Evolutionary conservation across 2,888 invertebrate genomes (phyloP).

Genomic region (Folsomia candida): DNA sequence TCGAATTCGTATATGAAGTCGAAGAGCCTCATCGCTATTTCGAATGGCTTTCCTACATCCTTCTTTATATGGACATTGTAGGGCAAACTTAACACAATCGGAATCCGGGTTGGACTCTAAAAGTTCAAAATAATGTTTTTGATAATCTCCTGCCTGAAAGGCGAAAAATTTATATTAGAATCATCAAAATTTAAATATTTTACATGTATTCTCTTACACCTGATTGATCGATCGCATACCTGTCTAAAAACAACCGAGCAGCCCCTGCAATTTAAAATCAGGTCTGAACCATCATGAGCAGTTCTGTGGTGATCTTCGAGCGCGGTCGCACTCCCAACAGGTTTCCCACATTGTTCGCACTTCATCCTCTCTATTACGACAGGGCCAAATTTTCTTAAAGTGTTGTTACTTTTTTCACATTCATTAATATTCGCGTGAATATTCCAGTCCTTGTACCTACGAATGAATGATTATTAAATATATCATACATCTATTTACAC

Average conservation of each 20-base stretch:
- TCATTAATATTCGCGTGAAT: not conserved
- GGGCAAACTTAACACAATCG: not conserved
- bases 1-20: not conserved
- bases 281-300: too few relatives aligned
- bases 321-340: not conserved
- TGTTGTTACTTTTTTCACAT: not conserved
- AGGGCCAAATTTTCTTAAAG: not conserved
- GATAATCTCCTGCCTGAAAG: not conserved
- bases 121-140: not conserved
- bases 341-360: not conserved
- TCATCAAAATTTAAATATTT: too few relatives aligned
- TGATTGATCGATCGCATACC: too few relatives aligned
- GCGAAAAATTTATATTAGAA: too few relatives aligned
- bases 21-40: not conserved
- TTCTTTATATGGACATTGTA: not conserved
- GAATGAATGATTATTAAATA: not conserved
- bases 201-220: too few relatives aligned
- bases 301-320: not conserved
- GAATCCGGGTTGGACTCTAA: not conserved
- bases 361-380: not conserved
- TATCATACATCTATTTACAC: too few relatives aligned
- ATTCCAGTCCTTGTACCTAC: not conserved
- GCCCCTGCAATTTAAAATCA: too few relatives aligned
- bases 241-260: too few relatives aligned
- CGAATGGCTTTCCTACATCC: not conserved